A percentile compares a stretch with the other conserved stretches of the same genome.
Conservation (phyloP, 2,797 vertebrate species). For the Ciconia nigra region DNA sequence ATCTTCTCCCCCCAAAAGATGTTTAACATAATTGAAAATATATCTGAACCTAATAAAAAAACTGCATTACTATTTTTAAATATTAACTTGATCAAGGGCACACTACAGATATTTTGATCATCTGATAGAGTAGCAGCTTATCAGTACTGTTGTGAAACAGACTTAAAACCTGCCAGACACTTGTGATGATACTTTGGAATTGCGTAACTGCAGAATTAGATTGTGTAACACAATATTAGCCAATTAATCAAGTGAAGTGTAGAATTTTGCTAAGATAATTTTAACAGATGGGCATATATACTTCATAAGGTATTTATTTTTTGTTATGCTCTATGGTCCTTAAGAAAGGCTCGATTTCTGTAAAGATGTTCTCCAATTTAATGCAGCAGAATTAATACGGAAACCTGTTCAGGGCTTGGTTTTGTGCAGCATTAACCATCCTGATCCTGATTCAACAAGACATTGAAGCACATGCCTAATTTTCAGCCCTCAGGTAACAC, state of each 20-base stretch:
- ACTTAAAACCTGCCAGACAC: neutral
- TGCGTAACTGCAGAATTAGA: neutral
- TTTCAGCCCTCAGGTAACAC: constrained; percentile 37
- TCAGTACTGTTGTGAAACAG: neutral
- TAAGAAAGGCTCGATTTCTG: neutral
- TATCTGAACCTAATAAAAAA: neutral
- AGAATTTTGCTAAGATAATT: neutral
- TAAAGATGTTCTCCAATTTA: neutral
- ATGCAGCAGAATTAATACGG: neutral
- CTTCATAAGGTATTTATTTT: neutral
- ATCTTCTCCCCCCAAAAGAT: neutral
- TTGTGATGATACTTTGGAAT: neutral
- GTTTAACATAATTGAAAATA: neutral
- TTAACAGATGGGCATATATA: neutral
- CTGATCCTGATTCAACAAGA: neutral
- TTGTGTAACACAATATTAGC: neutral
- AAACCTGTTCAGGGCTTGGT: neutral
- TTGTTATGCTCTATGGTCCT: neutral
- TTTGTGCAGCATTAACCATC: neutral
- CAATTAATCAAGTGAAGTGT: neutral
- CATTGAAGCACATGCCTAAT: neutral
- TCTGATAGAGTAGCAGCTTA: neutral
- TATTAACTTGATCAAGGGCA: constrained; percentile 50
- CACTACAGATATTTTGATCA: constrained; percentile 12
- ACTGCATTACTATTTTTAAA: neutral